Conservation (phyloP, 2,113 vertebrate genomes). For the Paramisgurnus dabryanus region DNA sequence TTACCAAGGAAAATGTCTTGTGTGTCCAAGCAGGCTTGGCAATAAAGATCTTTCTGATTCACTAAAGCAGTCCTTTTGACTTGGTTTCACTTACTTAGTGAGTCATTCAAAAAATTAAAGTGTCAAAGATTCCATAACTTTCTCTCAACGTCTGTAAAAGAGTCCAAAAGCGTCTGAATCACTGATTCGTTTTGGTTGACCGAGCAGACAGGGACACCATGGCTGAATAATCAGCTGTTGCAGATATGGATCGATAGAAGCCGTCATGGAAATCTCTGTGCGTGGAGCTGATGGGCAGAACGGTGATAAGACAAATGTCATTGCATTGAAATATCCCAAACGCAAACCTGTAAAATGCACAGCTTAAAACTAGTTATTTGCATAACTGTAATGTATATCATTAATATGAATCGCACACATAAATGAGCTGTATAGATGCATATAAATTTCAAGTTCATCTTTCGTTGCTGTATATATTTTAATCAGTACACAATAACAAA, state of each 20-base stretch:
- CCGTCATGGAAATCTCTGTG: conserved; percentile 47
- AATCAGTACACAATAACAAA: no score
- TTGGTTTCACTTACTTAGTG: neutral
- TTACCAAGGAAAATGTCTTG: no score
- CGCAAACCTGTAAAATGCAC: neutral
- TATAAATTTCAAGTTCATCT: no score
- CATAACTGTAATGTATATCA: no score
- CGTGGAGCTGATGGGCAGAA: conserved; percentile 44
- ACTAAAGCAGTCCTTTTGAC: neutral
- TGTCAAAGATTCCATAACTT: conserved; percentile 29
- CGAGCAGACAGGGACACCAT: conserved; percentile 45
- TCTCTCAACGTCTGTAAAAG: conserved; percentile 1
- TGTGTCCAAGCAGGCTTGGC: no score
- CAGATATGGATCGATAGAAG: conserved; percentile 51
- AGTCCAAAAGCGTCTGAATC: conserved; percentile 47
- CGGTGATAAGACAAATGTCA: neutral
- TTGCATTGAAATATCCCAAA: neutral
- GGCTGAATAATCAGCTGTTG: conserved; percentile 38
- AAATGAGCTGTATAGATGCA: no score
- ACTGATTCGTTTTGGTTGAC: conserved; percentile 52
- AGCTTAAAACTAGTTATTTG: no score
- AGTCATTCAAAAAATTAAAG: conserved; percentile 19
- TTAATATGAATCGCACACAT: no score
- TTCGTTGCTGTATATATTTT: no score
- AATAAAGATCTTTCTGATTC: no score